phyloP scores from a whole-genome alignment of 2,797 vertebrate species.

The Lithobates sylvaticus region DNA sequence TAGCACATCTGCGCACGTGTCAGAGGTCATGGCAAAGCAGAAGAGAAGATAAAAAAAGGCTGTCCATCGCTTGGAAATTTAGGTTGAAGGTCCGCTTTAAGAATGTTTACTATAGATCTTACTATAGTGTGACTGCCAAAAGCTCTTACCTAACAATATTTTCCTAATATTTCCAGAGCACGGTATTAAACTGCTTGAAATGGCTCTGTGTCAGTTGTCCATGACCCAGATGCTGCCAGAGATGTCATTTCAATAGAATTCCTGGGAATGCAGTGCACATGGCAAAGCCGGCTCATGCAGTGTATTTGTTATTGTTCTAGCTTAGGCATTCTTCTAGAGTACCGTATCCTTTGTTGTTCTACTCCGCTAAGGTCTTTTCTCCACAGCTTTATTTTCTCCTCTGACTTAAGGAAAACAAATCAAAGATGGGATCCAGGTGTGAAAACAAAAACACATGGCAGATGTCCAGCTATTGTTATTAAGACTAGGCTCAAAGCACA shows the following conservation, averaged over 20 bases:
- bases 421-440: slow-evolving; percentile 55
- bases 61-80: too few relatives aligned
- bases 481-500: slow-evolving; percentile 15
- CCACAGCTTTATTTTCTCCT: slow-evolving; percentile 47
- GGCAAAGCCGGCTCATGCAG: background rate
- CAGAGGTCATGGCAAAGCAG: too few relatives aligned
- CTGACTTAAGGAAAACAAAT: slow-evolving; percentile 38
- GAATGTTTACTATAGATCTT: too few relatives aligned
- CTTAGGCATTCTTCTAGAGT: slow-evolving; percentile 34
- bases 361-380: slow-evolving; percentile 27
- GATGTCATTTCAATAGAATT: slow-evolving; percentile 46
- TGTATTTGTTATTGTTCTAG: slow-evolving; percentile 39
- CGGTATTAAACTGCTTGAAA: background rate
- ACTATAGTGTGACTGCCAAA: too few relatives aligned
- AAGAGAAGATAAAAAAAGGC: too few relatives aligned
- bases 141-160: too few relatives aligned
- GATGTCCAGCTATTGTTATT: slow-evolving; percentile 30
- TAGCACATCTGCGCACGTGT: too few relatives aligned
- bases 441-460: slow-evolving; percentile 61
- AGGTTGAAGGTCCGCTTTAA: too few relatives aligned
- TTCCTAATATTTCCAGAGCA: background rate
- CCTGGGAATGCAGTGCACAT: slow-evolving; percentile 26
- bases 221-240: slow-evolving; percentile 14
- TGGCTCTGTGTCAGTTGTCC: background rate
- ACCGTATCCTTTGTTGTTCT: slow-evolving; percentile 46